Percentiles rank a stretch among this genome's conserved stretches.
Conservation (phyloP, 2,888 invertebrate species). For the Conchocele bisecta region DNA sequence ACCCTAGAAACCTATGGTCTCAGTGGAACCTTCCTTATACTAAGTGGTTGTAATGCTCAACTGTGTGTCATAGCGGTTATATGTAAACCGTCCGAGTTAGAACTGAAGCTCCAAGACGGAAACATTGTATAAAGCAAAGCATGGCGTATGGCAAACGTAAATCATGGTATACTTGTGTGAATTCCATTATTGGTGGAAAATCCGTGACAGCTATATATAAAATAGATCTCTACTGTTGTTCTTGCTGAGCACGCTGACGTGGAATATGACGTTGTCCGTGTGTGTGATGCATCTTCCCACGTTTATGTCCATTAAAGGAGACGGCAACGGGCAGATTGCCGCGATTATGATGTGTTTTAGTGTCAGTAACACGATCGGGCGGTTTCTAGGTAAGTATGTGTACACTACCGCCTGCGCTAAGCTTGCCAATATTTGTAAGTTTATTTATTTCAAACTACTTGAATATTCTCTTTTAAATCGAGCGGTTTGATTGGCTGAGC, state of each 20-base stretch:
- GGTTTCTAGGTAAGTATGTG: conserved; percentile 25
- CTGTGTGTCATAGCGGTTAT: conserved; percentile 10
- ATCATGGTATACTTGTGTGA: too few species aligned
- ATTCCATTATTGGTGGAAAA: too few species aligned
- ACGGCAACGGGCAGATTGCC: conserved; percentile 25
- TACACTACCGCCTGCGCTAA: too few species aligned
- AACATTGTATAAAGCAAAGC: too few species aligned
- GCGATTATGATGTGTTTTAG: conserved; percentile 47
- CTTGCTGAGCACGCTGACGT: conserved; percentile 10
- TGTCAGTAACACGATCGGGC: conserved; percentile 38
- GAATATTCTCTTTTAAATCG: too few species aligned
- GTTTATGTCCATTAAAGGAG: conserved; percentile 29
- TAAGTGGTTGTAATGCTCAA: conserved; percentile 9
- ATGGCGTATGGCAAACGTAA: too few species aligned
- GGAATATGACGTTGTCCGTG: conserved; percentile 18
- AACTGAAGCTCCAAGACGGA: too few species aligned
- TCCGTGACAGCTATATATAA: too few species aligned
- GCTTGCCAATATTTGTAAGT: too few species aligned
- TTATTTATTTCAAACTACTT: too few species aligned
- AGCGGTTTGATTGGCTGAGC: too few species aligned
- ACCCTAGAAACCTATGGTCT: neutral
- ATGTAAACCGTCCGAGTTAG: conserved; percentile 16
- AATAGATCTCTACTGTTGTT: conserved; percentile 10
- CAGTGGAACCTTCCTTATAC: conserved; percentile 13
- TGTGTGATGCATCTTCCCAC: conserved; percentile 25